phyloP scores from a whole-genome alignment of 2,797 vertebrate species.

The Alectoris magna region DNA sequence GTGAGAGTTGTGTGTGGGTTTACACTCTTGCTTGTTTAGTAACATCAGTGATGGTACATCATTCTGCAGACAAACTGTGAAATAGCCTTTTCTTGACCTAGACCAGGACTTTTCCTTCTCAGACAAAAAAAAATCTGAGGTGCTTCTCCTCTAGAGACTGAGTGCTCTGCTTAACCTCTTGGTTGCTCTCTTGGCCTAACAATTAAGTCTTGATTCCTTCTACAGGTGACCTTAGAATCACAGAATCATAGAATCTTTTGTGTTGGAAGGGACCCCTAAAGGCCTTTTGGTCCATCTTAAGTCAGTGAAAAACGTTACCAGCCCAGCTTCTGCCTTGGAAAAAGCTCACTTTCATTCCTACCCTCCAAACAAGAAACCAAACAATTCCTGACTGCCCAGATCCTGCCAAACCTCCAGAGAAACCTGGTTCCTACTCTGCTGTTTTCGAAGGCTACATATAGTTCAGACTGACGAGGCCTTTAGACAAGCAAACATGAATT shows the following conservation, averaged over 20 bases:
- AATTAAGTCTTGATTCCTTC: neutral
- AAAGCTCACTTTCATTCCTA: neutral
- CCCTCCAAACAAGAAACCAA: neutral
- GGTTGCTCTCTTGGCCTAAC: neutral
- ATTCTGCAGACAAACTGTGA: neutral
- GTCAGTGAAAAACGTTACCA: neutral
- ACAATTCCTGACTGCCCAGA: neutral
- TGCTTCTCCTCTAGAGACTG: neutral
- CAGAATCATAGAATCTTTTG: no score
- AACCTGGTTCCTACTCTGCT: neutral
- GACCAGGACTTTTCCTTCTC: neutral
- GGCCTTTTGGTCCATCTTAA: neutral
- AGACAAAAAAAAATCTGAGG: neutral
- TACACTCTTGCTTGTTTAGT: neutral
- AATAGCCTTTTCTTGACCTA: neutral
- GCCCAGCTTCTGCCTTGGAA: neutral
- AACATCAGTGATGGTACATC: fast-evolving
- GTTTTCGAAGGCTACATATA: neutral
- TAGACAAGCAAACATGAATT: neutral
- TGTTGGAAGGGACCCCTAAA: no score
- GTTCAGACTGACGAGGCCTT: neutral
- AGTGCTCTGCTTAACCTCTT: neutral
- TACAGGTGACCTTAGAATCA: no score
- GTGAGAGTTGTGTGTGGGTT: neutral
- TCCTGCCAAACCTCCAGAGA: neutral